These are phyloP conservation scores for Solea solea DNA, from an alignment of 2,113 vertebrate genomes.

Conservation along the genomic window DNA sequence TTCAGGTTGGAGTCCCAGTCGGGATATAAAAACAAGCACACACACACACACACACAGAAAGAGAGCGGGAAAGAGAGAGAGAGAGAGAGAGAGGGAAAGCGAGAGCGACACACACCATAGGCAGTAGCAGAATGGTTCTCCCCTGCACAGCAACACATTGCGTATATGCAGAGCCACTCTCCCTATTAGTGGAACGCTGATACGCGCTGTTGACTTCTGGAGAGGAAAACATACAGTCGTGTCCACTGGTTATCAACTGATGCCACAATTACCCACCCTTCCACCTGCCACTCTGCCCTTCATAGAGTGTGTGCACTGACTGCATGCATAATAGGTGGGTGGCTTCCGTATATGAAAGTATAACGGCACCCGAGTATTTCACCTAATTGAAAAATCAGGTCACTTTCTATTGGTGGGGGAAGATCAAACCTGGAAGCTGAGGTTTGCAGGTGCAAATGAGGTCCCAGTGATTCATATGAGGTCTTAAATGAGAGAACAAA, in stretches of 20 bases:
- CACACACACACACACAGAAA: constrained; percentile 8
- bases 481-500: constrained; percentile 23
- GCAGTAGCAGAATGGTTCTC: constrained; percentile 59
- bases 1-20: background rate
- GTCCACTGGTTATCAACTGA: constrained; percentile 65
- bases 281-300: constrained; percentile 34
- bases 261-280: constrained; percentile 57
- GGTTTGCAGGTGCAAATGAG: constrained; percentile 41
- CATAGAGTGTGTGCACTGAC: constrained; percentile 10
- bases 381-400: constrained; percentile 38
- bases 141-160: constrained; percentile 81
- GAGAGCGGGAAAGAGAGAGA: too few species aligned
- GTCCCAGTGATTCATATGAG: constrained; percentile 37
- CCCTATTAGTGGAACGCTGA: constrained; percentile 76
- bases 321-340: constrained; percentile 22
- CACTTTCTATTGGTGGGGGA: constrained; percentile 39
- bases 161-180: constrained; percentile 77
- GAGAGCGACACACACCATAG: constrained; percentile 21
- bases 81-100: too few species aligned
- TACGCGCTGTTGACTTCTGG: constrained; percentile 73
- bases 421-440: constrained; percentile 41
- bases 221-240: constrained; percentile 68
- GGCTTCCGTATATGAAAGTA: constrained; percentile 30
- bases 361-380: constrained; percentile 22
- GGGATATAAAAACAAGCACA: background rate